Evolutionary conservation across 2,888 invertebrate genomes (phyloP), one percentile per base, ranked within the genome.

Genomic region (Tipula vernalis): DNA sequence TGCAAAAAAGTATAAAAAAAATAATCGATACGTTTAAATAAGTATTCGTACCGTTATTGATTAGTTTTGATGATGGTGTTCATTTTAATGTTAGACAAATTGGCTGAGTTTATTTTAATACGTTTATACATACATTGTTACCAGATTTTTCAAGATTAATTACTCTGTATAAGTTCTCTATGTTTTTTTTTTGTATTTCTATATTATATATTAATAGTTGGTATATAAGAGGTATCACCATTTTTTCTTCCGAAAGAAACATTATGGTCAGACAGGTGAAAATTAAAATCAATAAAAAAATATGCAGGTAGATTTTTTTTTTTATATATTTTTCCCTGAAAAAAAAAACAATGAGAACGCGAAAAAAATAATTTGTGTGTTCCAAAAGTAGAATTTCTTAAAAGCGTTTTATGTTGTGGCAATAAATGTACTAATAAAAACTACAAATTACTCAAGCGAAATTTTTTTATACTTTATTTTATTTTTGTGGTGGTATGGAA

Each of bases 281-380:
- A 84, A 84, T 84, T 84, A 84, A 84, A 84, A 84, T 84, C 84
- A 84, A 83, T 84, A 84, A 84, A 84, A 39, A 84, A 84, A 84
- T 39, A 36, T 84, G 84, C 84, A 84, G 84, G 84, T 84, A 84
- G 39, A 84, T 84, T 39, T 39, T 71, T 15, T 39, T 71, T 71
- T 71, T 28, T 71, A 57, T 57, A 57, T 57, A 57, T 57, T 57
- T 57, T 84, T 84, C 84, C 84, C 84, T 84, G 84, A 84, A 71
- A 71, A 71, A n/a, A 28, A 71, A 71, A 71, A 71, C 51, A 51
- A 51, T 71, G 28, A 71, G 71, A 71, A 71, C 71, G 71, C 71
- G 71, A 71, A 71, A 71, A 71, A 71, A 71, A 57, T 28, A 28
- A 71, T 18, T 71, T 71, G 71, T 71, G 12, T 71, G 71, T 71